phyloP scores from a whole-genome alignment of 2,797 vertebrate species.

The Acanthurus lineatus region DNA sequence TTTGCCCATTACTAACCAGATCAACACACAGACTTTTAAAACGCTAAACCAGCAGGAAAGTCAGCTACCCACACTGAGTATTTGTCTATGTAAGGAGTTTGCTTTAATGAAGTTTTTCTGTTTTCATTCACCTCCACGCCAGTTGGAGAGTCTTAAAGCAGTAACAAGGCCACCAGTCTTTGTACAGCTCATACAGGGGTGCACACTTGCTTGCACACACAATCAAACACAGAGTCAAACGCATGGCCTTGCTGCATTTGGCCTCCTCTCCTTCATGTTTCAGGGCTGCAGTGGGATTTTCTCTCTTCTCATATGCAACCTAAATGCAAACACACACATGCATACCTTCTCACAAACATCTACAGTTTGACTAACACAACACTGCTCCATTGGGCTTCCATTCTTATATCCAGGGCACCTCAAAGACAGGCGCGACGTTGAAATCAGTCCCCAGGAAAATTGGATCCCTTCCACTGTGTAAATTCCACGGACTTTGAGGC shows the following conservation, averaged over 20 bases:
- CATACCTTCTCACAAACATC: conserved; percentile 3
- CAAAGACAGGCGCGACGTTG: conserved; percentile 47
- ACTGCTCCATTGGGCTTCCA: conserved; percentile 5
- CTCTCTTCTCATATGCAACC: not conserved
- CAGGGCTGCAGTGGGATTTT: conserved; percentile 24
- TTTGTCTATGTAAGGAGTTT: conserved; percentile 7
- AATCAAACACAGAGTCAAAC: conserved; percentile 21
- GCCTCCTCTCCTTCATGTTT: conserved; percentile 35
- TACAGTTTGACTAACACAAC: not conserved
- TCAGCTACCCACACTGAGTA: conserved; percentile 7
- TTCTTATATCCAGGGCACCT: conserved; percentile 37
- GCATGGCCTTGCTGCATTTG: conserved; percentile 23
- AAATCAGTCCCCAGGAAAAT: conserved; percentile 75
- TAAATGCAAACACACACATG: not conserved
- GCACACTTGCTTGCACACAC: conserved; percentile 2
- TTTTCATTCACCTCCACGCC: conserved; percentile 28
- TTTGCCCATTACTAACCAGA: conserved; percentile 18
- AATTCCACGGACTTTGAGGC: conserved; percentile 79
- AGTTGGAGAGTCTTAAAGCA: conserved; percentile 20
- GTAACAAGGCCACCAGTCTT: conserved; percentile 16
- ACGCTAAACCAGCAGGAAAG: conserved; percentile 31
- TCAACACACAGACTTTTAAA: conserved; percentile 33
- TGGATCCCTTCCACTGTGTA: conserved; percentile 74
- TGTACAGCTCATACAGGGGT: not conserved
- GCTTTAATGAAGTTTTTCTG: conserved; percentile 25